Conservation (phyloP, 2,888 invertebrate genomes). For the Lamellibrachia columna region DNA sequence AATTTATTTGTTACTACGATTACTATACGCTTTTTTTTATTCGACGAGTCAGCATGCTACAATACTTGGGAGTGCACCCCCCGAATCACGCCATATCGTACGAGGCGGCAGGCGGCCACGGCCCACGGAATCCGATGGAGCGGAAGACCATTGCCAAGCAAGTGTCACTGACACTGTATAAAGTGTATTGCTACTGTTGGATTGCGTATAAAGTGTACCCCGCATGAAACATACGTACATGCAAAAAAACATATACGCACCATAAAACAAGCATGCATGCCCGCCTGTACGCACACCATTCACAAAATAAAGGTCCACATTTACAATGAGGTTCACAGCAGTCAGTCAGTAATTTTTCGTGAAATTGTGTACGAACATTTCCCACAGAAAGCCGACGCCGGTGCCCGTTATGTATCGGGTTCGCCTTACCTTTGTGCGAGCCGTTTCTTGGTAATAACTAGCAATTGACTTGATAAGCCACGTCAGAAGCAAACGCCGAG, state of each 20-base stretch:
- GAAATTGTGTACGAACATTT: background rate
- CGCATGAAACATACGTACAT: background rate
- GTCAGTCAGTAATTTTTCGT: background rate
- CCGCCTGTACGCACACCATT: background rate
- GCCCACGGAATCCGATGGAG: background rate
- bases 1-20: background rate
- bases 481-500: conserved; percentile 2
- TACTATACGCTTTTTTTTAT: background rate
- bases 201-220: background rate
- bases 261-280: background rate
- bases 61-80: background rate
- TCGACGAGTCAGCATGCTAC: background rate
- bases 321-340: background rate
- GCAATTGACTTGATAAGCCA: background rate
- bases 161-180: background rate
- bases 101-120: background rate
- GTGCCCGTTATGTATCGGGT: conserved; percentile 2
- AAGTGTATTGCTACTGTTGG: background rate
- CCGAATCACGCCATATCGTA: background rate
- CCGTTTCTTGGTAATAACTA: background rate
- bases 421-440: conserved; percentile 10
- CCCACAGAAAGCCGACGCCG: background rate
- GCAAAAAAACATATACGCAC: background rate
- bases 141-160: background rate
- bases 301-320: background rate